Base-by-base conservation (phyloP, 2,888 invertebrate species). In the Eubasilissa splendida region DNA sequence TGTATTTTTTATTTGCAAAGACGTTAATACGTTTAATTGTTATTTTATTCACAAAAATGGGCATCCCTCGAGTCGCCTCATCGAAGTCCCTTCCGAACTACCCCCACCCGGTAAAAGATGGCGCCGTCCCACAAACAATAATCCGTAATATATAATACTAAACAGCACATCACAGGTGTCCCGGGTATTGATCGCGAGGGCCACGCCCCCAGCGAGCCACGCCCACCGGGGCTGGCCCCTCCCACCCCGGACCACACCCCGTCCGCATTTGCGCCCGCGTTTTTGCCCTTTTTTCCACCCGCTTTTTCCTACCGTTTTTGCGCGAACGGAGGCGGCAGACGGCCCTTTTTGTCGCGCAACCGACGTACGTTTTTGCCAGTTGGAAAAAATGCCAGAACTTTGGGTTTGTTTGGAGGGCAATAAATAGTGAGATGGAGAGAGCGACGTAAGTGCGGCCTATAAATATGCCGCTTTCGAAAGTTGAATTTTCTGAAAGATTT, bases 171-270 rank as follows among this genome's bases (percentile, higher is more conserved):
- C 14, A 73, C 71, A 73, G 71, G 71, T 73, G 56, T 33, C 42
- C n/a, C 33, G 56, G 31, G 22, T 73, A 73, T 73, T 56, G 71
- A 73, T 73, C 71, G 71, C 68, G 71, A 4, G 31, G 22, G 22
- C 73, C 73, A 76, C 80, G 80, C 80, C 80, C 71, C 71, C 71
- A 10, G 31, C 8, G 56, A 54, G 71, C 68, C 33, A 50, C 50
- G 33, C 14, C 68, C 14, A 12, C 11, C 65, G 54, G 80, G 58
- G 31, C 70, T 66, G 58, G 31, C 70, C 75, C 56, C 75, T 50
- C 50, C 50, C 52, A 56, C 53, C 73, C 12, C 42, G 42, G 42
- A 22, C 58, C 58, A 58, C 58, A n/a, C 71, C 71, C 71, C 33
- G 31, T 11, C 71, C 71, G 71, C 66, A 66, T 66, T 66, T 66